These are phyloP conservation scores for Drosophila equinoxialis DNA, from an alignment of 1,140 invertebrate genomes.

Conservation along the genomic window DNA sequence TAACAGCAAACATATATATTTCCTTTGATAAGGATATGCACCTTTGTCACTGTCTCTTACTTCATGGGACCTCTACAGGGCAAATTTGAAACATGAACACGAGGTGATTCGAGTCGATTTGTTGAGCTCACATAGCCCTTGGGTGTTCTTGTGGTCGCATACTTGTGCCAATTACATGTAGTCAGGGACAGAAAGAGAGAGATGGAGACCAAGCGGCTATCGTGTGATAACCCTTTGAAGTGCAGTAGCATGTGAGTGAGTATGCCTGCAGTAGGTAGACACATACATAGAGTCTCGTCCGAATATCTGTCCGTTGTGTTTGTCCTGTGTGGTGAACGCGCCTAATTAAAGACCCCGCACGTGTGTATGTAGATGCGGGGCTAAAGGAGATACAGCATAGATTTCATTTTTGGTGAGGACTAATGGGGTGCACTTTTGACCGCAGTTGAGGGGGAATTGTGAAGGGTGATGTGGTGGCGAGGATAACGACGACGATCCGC, in stretches of 20 bases:
- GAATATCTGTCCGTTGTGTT: conserved; percentile 17
- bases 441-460: conserved; percentile 20
- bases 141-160: conserved; percentile 56
- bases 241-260: conserved; percentile 30
- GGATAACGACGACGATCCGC: conserved; percentile 22
- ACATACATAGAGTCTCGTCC: background rate
- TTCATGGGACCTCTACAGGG: background rate
- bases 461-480: conserved; percentile 31
- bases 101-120: background rate
- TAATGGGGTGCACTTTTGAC: conserved; percentile 67
- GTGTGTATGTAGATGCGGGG: conserved; percentile 43
- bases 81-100: background rate
- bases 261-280: conserved; percentile 6
- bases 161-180: conserved; percentile 68
- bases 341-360: conserved; percentile 75
- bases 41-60: background rate
- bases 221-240: conserved; percentile 69
- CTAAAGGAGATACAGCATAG: conserved; percentile 41
- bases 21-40: background rate
- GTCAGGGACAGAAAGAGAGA: background rate
- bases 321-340: conserved; percentile 36
- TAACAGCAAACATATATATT: no score
- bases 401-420: conserved; percentile 73
- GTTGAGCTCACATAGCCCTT: conserved; percentile 29
- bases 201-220: conserved; percentile 1